These are phyloP conservation scores for Thera obeliscata DNA, from an alignment of 2,888 invertebrate genomes.

Conservation along the genomic window DNA sequence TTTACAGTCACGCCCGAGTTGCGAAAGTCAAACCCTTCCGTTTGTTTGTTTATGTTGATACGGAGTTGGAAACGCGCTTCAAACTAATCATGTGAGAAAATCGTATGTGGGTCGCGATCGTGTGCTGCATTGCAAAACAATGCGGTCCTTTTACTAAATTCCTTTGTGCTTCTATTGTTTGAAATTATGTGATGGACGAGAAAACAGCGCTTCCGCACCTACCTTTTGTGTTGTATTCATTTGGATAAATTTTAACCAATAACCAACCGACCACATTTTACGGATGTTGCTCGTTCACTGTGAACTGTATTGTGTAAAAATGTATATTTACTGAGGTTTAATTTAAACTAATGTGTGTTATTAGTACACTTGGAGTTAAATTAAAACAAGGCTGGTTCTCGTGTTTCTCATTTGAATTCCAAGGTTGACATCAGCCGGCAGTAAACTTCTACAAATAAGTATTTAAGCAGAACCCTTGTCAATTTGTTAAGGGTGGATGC, in stretches of 20 bases:
- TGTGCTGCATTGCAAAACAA: constrained; percentile 44
- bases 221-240: constrained; percentile 34
- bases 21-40: constrained; percentile 61
- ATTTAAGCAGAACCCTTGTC: constrained; percentile 63
- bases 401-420: constrained; percentile 42
- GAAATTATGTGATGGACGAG: constrained; percentile 42
- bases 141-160: constrained; percentile 41
- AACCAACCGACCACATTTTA: constrained; percentile 32
- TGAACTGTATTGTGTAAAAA: constrained; percentile 15
- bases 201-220: constrained; percentile 37
- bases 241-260: constrained; percentile 38
- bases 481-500: constrained; percentile 60
- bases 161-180: constrained; percentile 41
- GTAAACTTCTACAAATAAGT: constrained; percentile 52
- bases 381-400: constrained; percentile 33
- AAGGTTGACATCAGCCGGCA: constrained; percentile 41
- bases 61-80: constrained; percentile 38
- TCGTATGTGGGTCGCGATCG: constrained; percentile 43
- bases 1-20: constrained; percentile 58
- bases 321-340: constrained; percentile 3
- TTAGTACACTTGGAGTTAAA: constrained; percentile 25
- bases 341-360: constrained; percentile 20
- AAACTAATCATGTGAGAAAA: constrained; percentile 46
- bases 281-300: constrained; percentile 26
- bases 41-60: constrained; percentile 72